Percentiles rank a stretch among this genome's conserved stretches.
Evolutionary conservation across 2,113 vertebrate species (phyloP).

Genomic region (Platysteira castanea): DNA sequence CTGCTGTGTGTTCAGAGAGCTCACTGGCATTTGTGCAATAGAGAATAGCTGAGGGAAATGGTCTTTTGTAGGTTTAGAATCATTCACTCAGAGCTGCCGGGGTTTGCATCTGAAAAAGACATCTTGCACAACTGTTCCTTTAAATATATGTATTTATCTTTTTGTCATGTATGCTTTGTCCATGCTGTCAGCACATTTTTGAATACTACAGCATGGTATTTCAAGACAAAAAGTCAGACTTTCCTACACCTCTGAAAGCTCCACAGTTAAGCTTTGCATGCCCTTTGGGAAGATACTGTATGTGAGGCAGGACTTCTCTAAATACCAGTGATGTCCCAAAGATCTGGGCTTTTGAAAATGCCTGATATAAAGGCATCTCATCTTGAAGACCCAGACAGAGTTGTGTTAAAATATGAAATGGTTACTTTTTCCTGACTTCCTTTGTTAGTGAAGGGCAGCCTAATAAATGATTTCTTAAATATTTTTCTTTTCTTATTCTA

Average conservation of each 20-base stretch:
- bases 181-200: not conserved
- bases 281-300: not conserved
- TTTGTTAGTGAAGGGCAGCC: not conserved
- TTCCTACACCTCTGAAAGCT: not conserved
- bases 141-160: not conserved
- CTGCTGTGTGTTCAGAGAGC: not conserved
- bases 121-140: not conserved
- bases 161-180: not conserved
- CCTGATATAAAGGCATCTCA: not conserved
- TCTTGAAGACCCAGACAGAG: not conserved
- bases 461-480: not conserved
- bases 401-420: not conserved
- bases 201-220: not conserved
- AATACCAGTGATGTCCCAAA: not conserved
- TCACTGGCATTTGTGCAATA: not conserved
- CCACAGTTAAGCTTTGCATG: not conserved
- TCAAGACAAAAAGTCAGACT: not conserved
- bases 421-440: not conserved
- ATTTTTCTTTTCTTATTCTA: not conserved
- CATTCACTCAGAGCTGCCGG: not conserved
- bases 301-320: not conserved
- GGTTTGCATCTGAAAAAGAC: not conserved
- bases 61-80: not conserved
- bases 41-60: not conserved
- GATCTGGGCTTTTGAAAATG: not conserved